Evolutionary conservation across 2,113 vertebrate genomes (phyloP), one percentile per base, ranked within the genome.

Genomic region (Ochotona princeps): DNA sequence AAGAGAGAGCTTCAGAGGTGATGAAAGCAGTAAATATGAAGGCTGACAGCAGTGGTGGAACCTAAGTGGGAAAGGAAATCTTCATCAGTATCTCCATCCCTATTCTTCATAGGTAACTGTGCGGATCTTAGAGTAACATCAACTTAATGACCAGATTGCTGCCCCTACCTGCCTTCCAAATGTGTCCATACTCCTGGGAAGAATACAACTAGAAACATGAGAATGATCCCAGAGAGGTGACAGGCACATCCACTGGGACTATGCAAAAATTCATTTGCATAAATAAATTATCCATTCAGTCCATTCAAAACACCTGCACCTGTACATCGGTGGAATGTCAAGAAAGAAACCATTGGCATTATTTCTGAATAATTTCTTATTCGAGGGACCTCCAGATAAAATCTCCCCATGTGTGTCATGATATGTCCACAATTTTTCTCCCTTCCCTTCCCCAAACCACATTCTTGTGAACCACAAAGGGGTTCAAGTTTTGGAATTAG

Each of bases 301-400:
- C 47, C 72, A 94, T 96, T 96, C 95, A 96, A 97, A 96, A 66
- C 83, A 86, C 85, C 76, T 78, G 93, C 95, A 96, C 94, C 95
- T 96, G 83, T n/a, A 76, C 23, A 0, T 15, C 73, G 28, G 85
- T 92, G 72, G 79, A 85, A 90, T 89, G 82, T 87, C 70, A 94
- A 76, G 85, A 94, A 83, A 93, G 88, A 95, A 93, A 60, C 38
- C 92, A 47, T 92, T 87, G 90, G 82, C 76, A 89, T 96, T 87
- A 91, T 87, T 93, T 87, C 84, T 95, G 93, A 94, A 95, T 83
- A 96, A 95, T 61, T 87, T 90, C 51, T 49, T 67, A 72, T 89
- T 76, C 47, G n/a, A 81, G 97, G 96, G 60, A 91, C 96, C 82
- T 88, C 91, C 92, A 90, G 85, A 75, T 79, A 65, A 95, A 96